phyloP scores from a whole-genome alignment of 2,797 vertebrate genomes.

The Leptodactylus fallax region DNA sequence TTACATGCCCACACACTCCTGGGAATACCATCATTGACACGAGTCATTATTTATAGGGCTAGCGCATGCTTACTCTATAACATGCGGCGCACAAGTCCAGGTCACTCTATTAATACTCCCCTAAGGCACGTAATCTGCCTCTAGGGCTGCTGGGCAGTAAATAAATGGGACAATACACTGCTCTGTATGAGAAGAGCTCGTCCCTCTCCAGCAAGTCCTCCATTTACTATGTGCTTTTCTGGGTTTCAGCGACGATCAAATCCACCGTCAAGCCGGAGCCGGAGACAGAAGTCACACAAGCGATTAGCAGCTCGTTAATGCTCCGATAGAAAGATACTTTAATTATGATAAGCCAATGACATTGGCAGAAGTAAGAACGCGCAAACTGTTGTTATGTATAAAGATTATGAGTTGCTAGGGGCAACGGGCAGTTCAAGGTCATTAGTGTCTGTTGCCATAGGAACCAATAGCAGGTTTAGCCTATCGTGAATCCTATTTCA shows the following conservation, averaged over 20 bases:
- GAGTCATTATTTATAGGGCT: constrained; percentile 46
- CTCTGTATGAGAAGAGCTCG: not conserved
- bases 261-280: constrained; percentile 7
- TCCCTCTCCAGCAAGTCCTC: too few relatives aligned
- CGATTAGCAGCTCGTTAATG: constrained; percentile 52
- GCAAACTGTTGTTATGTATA: constrained; percentile 50
- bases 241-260: constrained; percentile 25
- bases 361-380: constrained; percentile 9
- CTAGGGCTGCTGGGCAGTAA: constrained; percentile 7
- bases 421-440: constrained; percentile 64
- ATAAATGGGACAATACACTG: constrained; percentile 5
- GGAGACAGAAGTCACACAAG: constrained; percentile 21
- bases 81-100: constrained; percentile 5
- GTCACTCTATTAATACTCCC: constrained; percentile 42
- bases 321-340: constrained; percentile 40
- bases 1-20: constrained; percentile 1
- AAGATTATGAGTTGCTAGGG: constrained; percentile 59
- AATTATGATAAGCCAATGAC: constrained; percentile 55
- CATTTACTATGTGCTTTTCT: not conserved
- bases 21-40: constrained; percentile 24
- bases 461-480: constrained; percentile 50
- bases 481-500: constrained; percentile 54
- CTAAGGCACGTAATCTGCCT: constrained; percentile 28
- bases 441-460: constrained; percentile 58
- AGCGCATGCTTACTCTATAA: not conserved